A percentile compares a stretch with the other conserved stretches of the same genome.
Conservation (phyloP, 2,888 invertebrate species). For the Sepiola atlantica region DNA sequence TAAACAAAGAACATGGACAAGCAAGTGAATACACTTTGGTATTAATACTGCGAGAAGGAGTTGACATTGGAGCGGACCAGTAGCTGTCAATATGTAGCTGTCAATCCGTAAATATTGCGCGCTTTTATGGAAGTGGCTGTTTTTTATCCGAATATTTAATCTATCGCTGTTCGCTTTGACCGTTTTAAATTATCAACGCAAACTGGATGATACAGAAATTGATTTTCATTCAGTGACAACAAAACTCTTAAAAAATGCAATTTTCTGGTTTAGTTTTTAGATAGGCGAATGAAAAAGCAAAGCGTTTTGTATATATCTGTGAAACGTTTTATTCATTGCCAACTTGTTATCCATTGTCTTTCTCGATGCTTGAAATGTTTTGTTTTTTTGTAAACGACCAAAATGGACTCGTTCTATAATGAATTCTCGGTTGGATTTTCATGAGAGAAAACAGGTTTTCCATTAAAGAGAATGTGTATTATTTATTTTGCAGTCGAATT, state of each 20-base stretch:
- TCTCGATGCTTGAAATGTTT: too few species aligned
- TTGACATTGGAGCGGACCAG: too few species aligned
- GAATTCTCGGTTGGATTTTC: too few species aligned
- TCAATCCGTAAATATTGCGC: not conserved
- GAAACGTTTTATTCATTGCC: not conserved
- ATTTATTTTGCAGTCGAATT: not conserved
- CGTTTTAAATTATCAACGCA: not conserved
- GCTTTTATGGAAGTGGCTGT: not conserved
- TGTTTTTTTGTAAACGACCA: too few species aligned
- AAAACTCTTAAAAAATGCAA: not conserved
- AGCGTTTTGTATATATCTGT: not conserved
- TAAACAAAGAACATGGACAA: too few species aligned
- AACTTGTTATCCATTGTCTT: not conserved
- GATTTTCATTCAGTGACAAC: not conserved
- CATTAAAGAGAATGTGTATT: not conserved
- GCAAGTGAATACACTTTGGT: too few species aligned
- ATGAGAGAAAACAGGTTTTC: not conserved
- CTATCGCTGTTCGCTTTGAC: not conserved
- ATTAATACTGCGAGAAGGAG: too few species aligned
- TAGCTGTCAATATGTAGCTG: too few species aligned
- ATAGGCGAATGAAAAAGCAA: not conserved
- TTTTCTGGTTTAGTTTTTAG: not conserved
- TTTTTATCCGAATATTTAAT: not conserved
- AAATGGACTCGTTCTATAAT: too few species aligned
- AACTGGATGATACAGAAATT: not conserved